Base-by-base conservation (phyloP, 2,113 vertebrate species). In the Catharus minimus region DNA sequence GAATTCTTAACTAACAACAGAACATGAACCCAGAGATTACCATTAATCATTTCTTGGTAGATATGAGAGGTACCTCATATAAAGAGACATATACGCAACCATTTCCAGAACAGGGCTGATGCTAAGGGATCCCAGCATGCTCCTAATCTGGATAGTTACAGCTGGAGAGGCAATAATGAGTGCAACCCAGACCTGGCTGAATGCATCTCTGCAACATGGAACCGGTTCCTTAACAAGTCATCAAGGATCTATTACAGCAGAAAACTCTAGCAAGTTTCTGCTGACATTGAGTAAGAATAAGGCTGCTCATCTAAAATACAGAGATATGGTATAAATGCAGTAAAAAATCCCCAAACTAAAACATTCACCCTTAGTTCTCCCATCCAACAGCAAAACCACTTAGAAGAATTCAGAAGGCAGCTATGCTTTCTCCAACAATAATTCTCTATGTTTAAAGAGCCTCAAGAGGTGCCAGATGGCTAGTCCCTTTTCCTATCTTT, bases 401-500 rank as follows among this genome's bases (percentile, higher is more conserved):
- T 22, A n/a, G 46, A 74, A 44, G 23, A 71, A 27, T 76, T 81
- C 28, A 78, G 46, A 88, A 78, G n/a, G 41, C 15, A 67, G 33
- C 5, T 36, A 67, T 43, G 15, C 38, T 66, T 86, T 86, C 69
- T 93, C 41, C 61, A 53, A 18, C 28, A 90, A 72, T 78, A 93
- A 38, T 24, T 62, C 38, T 73, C 52, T 15, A n/a, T 46, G 32
- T 83, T 80, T 77, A 72, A 91, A 93, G 49, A 83, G 38, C 38
- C 23, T 78, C 39, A 65, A 86, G 83, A 86, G 41, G 23, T 86
- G 41, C 77, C 90, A 95, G 80, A 93, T 92, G 90, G 80, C 62
- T 90, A 65, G 53, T 43, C 28, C 41, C 57, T 50, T 41, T 68
- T 81, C 86, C 57, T 33, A 18, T 75, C 62, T 84, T 82, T 84